These are phyloP conservation scores for Protophormia terraenovae DNA, from an alignment of 2,888 invertebrate genomes.

Conservation along the genomic window DNA sequence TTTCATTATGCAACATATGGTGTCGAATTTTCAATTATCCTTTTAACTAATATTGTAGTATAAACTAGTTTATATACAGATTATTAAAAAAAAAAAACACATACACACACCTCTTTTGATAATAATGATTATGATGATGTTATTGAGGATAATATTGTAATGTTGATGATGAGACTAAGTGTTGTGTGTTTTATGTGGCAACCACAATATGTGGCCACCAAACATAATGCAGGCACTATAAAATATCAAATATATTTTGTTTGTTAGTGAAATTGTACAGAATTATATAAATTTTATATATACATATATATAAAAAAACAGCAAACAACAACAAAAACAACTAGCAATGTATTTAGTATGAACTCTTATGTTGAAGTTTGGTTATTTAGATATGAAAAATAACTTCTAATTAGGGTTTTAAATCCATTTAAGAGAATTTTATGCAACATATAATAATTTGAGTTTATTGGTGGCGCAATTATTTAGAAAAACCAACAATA, in stretches of 20 bases:
- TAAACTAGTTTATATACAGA: neutral
- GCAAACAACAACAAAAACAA: neutral
- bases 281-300: neutral
- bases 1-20: constrained; percentile 25
- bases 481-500: constrained; percentile 31
- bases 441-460: constrained; percentile 14
- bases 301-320: neutral
- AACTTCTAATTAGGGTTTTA: constrained; percentile 45
- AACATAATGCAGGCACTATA: constrained; percentile 32
- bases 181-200: constrained; percentile 3
- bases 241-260: constrained; percentile 10
- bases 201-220: constrained; percentile 44
- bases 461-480: neutral
- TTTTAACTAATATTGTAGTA: neutral
- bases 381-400: neutral
- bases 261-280: neutral
- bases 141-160: neutral
- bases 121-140: neutral
- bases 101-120: neutral
- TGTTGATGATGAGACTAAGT: neutral
- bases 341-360: too few relatives aligned
- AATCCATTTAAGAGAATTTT: neutral
- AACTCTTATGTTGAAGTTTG: neutral
- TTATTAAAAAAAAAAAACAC: neutral
- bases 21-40: constrained; percentile 8